Evolutionary conservation across 2,113 vertebrate genomes (phyloP).

Genomic region (Tyto alba): DNA sequence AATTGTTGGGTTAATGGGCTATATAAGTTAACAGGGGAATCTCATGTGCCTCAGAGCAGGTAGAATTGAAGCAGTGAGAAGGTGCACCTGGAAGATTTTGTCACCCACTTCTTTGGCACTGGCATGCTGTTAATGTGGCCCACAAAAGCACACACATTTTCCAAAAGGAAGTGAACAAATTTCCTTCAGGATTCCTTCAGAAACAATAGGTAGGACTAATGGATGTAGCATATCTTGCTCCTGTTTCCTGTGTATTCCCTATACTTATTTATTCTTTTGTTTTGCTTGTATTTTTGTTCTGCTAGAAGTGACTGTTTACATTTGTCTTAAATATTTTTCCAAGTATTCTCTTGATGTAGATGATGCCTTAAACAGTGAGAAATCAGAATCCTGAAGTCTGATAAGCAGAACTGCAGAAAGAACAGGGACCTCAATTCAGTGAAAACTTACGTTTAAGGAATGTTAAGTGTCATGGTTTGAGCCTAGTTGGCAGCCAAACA

Average conservation of each 20-base stretch:
- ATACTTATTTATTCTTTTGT: neutral
- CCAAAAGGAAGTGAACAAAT: neutral
- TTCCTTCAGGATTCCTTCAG: neutral
- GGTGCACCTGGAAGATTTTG: neutral
- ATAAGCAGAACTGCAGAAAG: neutral
- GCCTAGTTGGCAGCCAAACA: too few relatives aligned
- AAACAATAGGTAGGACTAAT: neutral
- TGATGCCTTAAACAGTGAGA: neutral
- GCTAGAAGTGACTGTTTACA: neutral
- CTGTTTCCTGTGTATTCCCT: neutral
- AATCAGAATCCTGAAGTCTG: neutral
- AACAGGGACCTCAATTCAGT: neutral
- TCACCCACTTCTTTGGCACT: neutral
- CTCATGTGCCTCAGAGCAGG: fast-evolving
- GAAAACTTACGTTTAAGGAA: neutral
- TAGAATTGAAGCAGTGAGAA: neutral
- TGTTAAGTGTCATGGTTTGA: too few relatives aligned
- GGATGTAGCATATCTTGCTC: neutral
- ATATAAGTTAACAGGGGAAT: neutral
- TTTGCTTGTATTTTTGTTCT: neutral
- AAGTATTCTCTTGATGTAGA: neutral
- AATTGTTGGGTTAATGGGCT: neutral
- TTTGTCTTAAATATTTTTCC: neutral
- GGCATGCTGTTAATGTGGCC: neutral
- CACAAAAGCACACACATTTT: fast-evolving